Evolutionary conservation across 2,113 vertebrate genomes (phyloP).

Genomic region (Poeciliopsis occidentalis): DNA sequence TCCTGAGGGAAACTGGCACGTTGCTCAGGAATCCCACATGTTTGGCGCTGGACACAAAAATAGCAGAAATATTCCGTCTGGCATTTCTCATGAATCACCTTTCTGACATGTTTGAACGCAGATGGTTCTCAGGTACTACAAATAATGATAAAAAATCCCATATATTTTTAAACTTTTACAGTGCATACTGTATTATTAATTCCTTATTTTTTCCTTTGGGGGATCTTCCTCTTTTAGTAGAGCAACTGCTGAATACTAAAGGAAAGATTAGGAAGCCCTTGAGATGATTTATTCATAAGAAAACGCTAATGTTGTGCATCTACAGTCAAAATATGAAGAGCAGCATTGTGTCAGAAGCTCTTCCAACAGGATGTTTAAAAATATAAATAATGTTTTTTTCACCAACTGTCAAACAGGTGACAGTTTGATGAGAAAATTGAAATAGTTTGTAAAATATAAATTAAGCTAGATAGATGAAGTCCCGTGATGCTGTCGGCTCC

Average conservation of each 20-base stretch:
- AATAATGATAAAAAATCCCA: background rate
- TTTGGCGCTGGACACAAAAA: conserved; percentile 53
- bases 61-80: conserved; percentile 49
- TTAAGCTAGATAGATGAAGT: no score
- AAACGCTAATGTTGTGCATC: background rate
- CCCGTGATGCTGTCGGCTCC: no score
- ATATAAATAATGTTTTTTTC: no score
- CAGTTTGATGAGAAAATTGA: no score
- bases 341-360: background rate
- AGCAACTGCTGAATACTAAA: background rate
- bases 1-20: conserved; percentile 36
- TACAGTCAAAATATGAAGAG: background rate
- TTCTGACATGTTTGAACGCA: conserved; percentile 52
- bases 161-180: background rate
- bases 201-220: background rate
- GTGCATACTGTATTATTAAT: background rate
- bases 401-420: background rate
- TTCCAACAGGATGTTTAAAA: no score
- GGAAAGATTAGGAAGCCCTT: background rate
- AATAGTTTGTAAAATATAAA: no score
- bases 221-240: background rate
- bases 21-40: conserved; percentile 55
- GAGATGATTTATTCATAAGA: background rate
- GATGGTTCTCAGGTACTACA: conserved; percentile 32
- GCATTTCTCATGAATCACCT: conserved; percentile 67